Base-by-base conservation (phyloP, 2,113 vertebrate species). In the Galeopterus variegatus region DNA sequence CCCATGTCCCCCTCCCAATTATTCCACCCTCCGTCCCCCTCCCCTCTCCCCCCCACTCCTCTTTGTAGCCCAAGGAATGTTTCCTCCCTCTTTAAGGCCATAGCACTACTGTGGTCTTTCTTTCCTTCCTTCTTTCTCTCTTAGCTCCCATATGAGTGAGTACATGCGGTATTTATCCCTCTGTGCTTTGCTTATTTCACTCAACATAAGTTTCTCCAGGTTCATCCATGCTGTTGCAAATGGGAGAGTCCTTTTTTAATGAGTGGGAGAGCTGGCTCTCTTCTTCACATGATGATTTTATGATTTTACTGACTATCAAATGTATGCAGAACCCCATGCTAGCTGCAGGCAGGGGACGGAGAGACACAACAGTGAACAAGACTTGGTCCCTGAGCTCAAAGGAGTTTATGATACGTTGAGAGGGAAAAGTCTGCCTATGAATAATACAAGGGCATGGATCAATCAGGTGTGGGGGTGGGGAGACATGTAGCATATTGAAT, bases 351-450 rank as follows among this genome's bases (percentile, higher is more conserved):
- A 45, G 18, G 85, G 93, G 69, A 31, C 54, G 65, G 26, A 70
- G 79, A 83, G 72, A 62, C 6, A 23, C 52, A 91, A 56, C 54
- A 75, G 36, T 91, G 73, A 94, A 23, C 83, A 64, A 89, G 77
- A 45, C 72, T 73, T 73, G 17, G 73, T 75, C 31, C 45, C 23
- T 41, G 23, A 10, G 48, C n/a, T 94, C 95, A 95, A 10, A 94
- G 75, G 62, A 28, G 28, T 89, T 81, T 90, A 79, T 91, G 70
- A 50, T 82, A 88, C 83, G 52, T 70, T 86, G 85, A 97, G 77
- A 90, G 62, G 72, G 56, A 62, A 72, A 72, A 41, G 56, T 45
- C 19, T 50, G 9, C 26, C 21, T 84, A 24, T 97, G 85, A 97
- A 95, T 83, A 91, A 94, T 95, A 54, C 54, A 95, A 64, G 26